A percentile compares a stretch with the other conserved stretches of the same genome.
These are phyloP conservation scores for Zalophus californianus DNA, from an alignment of 2,797 vertebrate genomes.

Conservation along the genomic window DNA sequence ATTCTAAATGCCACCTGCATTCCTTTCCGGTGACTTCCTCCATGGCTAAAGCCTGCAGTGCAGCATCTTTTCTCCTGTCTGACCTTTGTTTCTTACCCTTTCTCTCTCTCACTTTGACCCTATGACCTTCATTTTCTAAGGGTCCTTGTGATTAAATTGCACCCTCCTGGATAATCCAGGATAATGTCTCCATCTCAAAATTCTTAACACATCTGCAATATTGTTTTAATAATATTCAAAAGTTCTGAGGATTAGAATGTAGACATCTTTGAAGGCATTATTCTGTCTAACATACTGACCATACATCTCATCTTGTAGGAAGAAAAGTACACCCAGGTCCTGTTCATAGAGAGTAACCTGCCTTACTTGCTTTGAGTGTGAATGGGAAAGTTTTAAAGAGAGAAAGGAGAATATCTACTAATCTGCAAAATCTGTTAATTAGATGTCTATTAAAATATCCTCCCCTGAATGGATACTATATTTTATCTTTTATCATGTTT, in stretches of 20 bases:
- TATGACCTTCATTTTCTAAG: not conserved
- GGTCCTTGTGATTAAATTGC: not conserved
- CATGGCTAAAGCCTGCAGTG: not conserved
- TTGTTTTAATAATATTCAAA: not conserved
- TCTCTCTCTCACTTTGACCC: not conserved
- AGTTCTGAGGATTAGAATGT: not conserved
- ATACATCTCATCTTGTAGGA: not conserved
- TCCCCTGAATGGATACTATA: not conserved
- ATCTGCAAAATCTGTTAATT: not conserved
- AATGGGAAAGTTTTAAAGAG: not conserved
- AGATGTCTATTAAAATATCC: not conserved
- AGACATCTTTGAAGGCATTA: not conserved
- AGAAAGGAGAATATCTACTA: not conserved
- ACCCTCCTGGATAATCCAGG: not conserved
- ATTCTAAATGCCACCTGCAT: not conserved
- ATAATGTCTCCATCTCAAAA: not conserved
- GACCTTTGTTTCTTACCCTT: not conserved
- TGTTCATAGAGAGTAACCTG: not conserved
- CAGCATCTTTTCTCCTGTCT: not conserved
- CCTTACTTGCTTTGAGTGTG: not conserved
- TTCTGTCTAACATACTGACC: not conserved
- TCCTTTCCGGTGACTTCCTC: not conserved
- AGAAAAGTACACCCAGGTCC: not conserved
- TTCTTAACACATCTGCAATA: not conserved
- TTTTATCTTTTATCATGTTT: not conserved